Percentiles rank a stretch among this genome's conserved stretches.
Conservation (phyloP, 2,797 vertebrate genomes). For the Galagoides demidoff region DNA sequence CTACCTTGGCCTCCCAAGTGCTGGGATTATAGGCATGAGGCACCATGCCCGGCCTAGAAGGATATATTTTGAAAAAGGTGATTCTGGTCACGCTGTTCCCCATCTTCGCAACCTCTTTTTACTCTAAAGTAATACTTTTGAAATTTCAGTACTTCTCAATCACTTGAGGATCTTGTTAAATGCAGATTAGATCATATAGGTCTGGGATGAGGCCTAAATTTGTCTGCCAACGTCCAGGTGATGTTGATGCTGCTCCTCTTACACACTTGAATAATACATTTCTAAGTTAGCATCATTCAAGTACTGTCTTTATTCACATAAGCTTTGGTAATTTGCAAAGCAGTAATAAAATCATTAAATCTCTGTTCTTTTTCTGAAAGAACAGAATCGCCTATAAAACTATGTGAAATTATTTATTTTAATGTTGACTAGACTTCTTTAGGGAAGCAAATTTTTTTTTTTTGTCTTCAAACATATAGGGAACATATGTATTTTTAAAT, state of each 20-base stretch:
- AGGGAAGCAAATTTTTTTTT: not conserved
- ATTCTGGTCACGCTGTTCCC: not conserved
- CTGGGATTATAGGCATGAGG: too few relatives aligned
- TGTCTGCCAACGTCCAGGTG: not conserved
- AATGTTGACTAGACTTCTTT: not conserved
- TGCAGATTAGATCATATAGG: not conserved
- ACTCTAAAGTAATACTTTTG: not conserved
- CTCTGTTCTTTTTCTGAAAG: not conserved
- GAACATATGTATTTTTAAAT: not conserved
- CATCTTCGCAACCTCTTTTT: not conserved
- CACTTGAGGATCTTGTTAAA: not conserved
- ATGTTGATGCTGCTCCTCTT: not conserved
- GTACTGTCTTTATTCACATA: not conserved
- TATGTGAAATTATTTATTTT: not conserved
- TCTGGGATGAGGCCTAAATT: not conserved
- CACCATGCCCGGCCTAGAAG: not conserved
- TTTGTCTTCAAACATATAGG: not conserved
- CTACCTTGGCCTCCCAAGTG: too few relatives aligned
- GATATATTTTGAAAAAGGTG: not conserved
- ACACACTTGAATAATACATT: not conserved
- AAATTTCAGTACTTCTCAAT: not conserved
- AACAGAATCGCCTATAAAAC: not conserved
- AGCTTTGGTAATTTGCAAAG: not conserved
- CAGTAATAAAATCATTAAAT: not conserved
- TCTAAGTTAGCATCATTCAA: not conserved